Evolutionary conservation across 37 sponge, comb jelly and placozoan genomes (phyloP).

Genomic region (Ianthella basta): DNA sequence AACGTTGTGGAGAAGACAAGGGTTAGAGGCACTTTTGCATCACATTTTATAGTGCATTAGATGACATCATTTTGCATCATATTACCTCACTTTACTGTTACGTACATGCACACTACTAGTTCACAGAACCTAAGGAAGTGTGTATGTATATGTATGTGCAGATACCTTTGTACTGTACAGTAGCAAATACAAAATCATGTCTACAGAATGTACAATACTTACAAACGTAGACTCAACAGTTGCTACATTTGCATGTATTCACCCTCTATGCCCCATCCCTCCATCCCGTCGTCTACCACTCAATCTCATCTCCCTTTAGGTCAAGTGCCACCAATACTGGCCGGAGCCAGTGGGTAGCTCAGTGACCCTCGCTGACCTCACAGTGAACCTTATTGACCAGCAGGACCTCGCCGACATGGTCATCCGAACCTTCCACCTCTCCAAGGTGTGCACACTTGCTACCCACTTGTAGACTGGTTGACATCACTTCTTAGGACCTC

Average conservation of each 20-base stretch:
- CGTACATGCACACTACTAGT: no score
- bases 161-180: background rate
- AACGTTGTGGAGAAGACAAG: constrained; percentile 77
- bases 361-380: background rate
- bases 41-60: no score
- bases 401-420: constrained; percentile 12
- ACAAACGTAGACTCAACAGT: no score
- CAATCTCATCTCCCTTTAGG: background rate
- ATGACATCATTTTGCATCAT: no score
- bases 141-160: background rate
- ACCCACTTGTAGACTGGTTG: no score
- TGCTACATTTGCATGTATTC: no score
- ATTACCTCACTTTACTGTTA: no score
- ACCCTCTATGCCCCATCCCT: no score
- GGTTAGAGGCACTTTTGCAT: constrained; percentile 48
- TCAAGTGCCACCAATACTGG: constrained; percentile 39
- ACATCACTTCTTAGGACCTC: no score
- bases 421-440: constrained; percentile 20
- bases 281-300: no score
- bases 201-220: no score
- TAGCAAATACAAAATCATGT: background rate
- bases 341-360: constrained; percentile 31
- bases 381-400: constrained; percentile 18
- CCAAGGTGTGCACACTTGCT: background rate
- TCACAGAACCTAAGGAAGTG: background rate